Conservation (phyloP, 2,797 vertebrate species). For the Rhinatrema bivittatum region DNA sequence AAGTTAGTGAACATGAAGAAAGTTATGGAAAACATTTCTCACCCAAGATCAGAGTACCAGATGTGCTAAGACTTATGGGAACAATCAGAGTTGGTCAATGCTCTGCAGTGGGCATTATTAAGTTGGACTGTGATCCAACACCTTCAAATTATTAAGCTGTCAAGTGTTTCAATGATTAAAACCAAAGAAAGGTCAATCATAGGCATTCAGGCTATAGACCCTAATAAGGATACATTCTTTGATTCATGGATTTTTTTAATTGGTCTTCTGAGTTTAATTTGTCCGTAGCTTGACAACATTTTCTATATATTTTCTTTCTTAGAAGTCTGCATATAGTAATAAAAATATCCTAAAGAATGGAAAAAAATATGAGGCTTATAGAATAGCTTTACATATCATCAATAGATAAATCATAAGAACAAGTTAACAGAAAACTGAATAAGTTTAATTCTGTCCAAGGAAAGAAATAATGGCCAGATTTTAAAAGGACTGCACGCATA, state of each 20-base stretch:
- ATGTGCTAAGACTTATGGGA: conserved; percentile 97
- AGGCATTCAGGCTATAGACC: conserved; percentile 80
- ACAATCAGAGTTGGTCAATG: conserved; percentile 94
- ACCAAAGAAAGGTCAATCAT: conserved; percentile 92
- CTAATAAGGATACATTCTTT: conserved; percentile 83
- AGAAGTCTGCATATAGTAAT: conserved; percentile 69
- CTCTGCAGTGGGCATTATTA: conserved; percentile 91
- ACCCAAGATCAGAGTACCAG: conserved; percentile 87
- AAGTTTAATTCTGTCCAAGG: conserved; percentile 74
- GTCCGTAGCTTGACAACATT: conserved; percentile 48
- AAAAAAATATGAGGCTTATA: conserved; percentile 60
- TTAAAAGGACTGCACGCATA: no score
- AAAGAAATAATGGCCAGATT: no score
- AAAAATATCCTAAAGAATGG: conserved; percentile 70
- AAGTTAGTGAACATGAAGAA: conserved; percentile 71
- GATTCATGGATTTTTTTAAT: conserved; percentile 71
- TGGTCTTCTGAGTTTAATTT: conserved; percentile 70
- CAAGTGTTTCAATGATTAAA: conserved; percentile 97
- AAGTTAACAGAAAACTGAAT: conserved; percentile 70
- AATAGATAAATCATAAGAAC: conserved; percentile 76
- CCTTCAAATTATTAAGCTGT: conserved; percentile 99
- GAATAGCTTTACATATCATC: conserved; percentile 78
- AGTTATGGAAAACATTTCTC: conserved; percentile 97
- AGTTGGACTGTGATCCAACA: conserved; percentile 94
- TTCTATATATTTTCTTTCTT: conserved; percentile 53